These are phyloP conservation scores for Cyprinodon variegatus DNA, from an alignment of 2,113 vertebrate species.

Conservation along the genomic window DNA sequence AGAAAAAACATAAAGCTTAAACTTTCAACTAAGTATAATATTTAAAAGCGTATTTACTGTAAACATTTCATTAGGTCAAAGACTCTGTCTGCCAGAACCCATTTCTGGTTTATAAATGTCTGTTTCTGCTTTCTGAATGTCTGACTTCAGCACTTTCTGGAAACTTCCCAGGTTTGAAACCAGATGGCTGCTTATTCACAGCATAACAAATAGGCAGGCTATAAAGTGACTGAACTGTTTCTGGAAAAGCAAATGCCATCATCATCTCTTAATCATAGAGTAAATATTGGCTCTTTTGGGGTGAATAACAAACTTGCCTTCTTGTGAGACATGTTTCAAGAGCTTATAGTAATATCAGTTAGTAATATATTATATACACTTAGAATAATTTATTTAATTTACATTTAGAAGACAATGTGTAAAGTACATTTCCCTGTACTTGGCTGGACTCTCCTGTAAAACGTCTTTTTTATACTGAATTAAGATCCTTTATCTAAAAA, in stretches of 20 bases:
- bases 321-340: conserved; percentile 17
- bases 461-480: neutral
- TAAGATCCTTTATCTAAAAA: neutral
- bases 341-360: neutral
- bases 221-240: conserved; percentile 25
- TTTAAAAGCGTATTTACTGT: neutral
- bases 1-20: neutral
- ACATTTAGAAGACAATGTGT: neutral
- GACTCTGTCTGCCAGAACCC: neutral
- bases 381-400: neutral
- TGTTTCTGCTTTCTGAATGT: neutral
- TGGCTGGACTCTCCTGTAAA: neutral
- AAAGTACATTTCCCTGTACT: neutral
- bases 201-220: conserved; percentile 28
- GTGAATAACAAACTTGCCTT: conserved; percentile 6
- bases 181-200: conserved; percentile 39
- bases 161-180: conserved; percentile 20
- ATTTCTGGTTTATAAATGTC: conserved; percentile 15
- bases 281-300: conserved; percentile 49
- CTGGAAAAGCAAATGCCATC: conserved; percentile 23
- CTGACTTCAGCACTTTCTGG: conserved; percentile 11
- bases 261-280: conserved; percentile 30
- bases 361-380: too few species aligned
- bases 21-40: neutral
- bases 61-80: neutral